Base-by-base conservation (phyloP, 2,888 invertebrate genomes). In the Leptothorax acervorum region DNA sequence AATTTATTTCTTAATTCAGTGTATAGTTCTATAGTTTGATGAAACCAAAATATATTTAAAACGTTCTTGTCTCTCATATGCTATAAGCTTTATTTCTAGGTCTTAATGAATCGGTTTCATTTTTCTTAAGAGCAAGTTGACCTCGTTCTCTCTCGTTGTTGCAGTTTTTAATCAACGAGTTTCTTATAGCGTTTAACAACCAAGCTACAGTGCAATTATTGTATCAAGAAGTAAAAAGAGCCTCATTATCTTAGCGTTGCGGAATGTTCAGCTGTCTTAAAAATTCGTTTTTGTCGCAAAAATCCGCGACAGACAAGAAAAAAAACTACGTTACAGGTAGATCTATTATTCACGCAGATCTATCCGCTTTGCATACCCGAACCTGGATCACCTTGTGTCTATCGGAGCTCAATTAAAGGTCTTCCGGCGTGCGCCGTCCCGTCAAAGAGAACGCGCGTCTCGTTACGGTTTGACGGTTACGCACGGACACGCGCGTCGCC, bases 391-490 rank as follows among this genome's bases (percentile, higher is more conserved):
- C 31, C 57, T 35, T 42, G 35, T 60, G 15, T 15, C 48, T 55
- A 83, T 48, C 53, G 55, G 31, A 39, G 42, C 18, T 42, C 48
- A 73, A 81, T 73, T 81, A 83, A 76, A n/a, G n/a, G 23, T 23
- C 57, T 87, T 83, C 73, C 83, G 57, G 53, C 71, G 76, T 53
- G 60, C 74, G 63, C 66, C 71, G 73, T 5, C 23, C 31, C 18
- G n/a, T 18, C 23, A 63, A n/a, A 51, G 60, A 85, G 84, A 86
- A 78, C 78, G 85, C 79, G 86, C 79, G 55, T 42, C 83, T 84
- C 90, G 89, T 86, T 89, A 91, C 82, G 91, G 83, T 92, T 89
- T 90, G 91, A 84, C 91, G 91, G 92, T 91, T 90, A 88, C 86
- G 85, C 75, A 79, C 73, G 23, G 53, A 74, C 65, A 62, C 63